A percentile compares a stretch with the other conserved stretches of the same genome.
These are phyloP conservation scores for Larimichthys crocea DNA, from an alignment of 2,113 vertebrate genomes.

Conservation along the genomic window DNA sequence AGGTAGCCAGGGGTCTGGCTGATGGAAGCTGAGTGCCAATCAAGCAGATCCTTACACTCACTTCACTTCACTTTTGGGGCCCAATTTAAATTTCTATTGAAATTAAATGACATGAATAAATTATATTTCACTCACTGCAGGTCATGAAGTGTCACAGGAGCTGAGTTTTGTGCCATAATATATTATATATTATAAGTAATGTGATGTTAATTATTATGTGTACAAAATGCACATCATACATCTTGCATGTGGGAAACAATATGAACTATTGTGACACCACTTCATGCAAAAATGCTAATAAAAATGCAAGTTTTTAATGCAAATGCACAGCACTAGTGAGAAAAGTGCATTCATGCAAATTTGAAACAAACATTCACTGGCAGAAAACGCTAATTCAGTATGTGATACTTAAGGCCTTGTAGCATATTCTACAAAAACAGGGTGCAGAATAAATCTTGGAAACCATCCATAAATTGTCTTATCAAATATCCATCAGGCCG, in stretches of 20 bases:
- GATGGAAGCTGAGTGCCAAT: background rate
- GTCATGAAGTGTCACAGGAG: background rate
- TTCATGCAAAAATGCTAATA: background rate
- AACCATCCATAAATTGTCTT: slow-evolving; percentile 16
- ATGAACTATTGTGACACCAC: background rate
- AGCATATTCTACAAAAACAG: background rate
- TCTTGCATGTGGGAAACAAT: background rate
- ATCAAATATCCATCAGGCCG: background rate
- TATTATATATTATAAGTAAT: too few species aligned
- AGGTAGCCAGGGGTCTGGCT: too few species aligned
- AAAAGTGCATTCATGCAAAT: background rate
- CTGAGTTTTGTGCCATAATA: slow-evolving; percentile 7
- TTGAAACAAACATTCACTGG: background rate
- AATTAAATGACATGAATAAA: slow-evolving; percentile 31
- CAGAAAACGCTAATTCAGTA: background rate
- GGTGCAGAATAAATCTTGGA: background rate
- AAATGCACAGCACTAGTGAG: background rate
- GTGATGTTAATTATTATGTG: background rate
- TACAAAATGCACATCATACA: background rate
- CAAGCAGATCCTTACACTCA: background rate
- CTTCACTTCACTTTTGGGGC: background rate
- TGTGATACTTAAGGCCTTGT: background rate
- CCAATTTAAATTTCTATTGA: slow-evolving; percentile 2
- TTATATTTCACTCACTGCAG: slow-evolving; percentile 7
- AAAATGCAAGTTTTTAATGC: background rate